Conservation (phyloP, 2,113 vertebrate species). For the Triplophysa siluroides region DNA sequence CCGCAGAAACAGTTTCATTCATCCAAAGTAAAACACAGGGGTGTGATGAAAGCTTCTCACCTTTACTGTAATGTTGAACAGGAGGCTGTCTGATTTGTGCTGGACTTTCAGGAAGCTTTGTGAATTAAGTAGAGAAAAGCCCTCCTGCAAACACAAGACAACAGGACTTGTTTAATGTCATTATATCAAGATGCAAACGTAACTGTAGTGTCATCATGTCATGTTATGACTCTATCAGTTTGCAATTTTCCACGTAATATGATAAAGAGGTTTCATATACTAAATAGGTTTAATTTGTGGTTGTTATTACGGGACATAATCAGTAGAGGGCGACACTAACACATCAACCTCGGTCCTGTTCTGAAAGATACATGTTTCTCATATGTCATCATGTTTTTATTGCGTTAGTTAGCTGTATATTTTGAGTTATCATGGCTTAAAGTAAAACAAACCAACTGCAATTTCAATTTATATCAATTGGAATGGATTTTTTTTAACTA, state of each 20-base stretch:
- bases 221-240: too few species aligned
- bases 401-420: background rate
- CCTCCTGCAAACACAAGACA: slow-evolving; percentile 81
- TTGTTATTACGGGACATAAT: slow-evolving; percentile 53
- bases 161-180: slow-evolving; percentile 15
- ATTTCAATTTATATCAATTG: too few species aligned
- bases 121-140: slow-evolving; percentile 80
- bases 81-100: slow-evolving; percentile 82
- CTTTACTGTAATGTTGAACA: slow-evolving; percentile 79
- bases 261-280: too few species aligned
- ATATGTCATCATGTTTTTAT: too few species aligned
- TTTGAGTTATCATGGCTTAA: too few species aligned
- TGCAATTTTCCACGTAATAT: too few species aligned
- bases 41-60: slow-evolving; percentile 60
- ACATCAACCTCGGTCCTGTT: slow-evolving; percentile 52
- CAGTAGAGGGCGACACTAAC: slow-evolving; percentile 75
- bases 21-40: too few species aligned
- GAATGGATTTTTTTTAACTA: too few species aligned
- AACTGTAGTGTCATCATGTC: background rate
- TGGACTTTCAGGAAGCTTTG: slow-evolving; percentile 81
- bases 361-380: too few species aligned
- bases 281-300: background rate
- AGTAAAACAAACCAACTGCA: background rate
- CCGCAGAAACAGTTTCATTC: background rate
- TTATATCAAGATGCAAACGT: slow-evolving; percentile 1